Evolutionary conservation across 2,888 invertebrate genomes (phyloP).

Genomic region (Periphyllus acericola): DNA sequence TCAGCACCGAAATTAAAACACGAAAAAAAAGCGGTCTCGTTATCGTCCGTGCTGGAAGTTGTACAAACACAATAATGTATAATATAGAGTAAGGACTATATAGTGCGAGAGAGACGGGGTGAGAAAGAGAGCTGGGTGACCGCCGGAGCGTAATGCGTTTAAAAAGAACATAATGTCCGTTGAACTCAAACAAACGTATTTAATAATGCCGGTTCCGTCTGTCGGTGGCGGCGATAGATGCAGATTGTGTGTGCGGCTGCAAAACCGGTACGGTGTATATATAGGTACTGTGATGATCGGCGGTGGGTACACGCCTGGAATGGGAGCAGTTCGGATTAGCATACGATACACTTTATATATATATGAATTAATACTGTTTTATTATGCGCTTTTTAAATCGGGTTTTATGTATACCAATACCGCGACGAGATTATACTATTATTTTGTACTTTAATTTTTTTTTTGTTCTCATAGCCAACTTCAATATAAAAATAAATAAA

Average conservation of each 20-base stretch:
- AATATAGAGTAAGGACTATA: no score
- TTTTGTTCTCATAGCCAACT: conserved; percentile 10
- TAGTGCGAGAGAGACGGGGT: no score
- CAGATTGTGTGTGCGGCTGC: conserved; percentile 21
- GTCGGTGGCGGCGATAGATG: conserved; percentile 17
- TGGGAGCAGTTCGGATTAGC: conserved; percentile 62
- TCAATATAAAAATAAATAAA: conserved; percentile 6
- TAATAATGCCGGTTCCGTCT: conserved; percentile 41
- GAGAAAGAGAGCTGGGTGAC: neutral
- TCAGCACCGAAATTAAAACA: neutral
- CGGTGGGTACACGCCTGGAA: conserved; percentile 33
- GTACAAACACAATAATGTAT: neutral
- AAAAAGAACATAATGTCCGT: conserved; percentile 31
- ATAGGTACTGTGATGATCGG: neutral
- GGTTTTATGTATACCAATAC: conserved; percentile 45
- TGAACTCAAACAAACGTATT: conserved; percentile 46
- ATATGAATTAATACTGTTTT: conserved; percentile 53
- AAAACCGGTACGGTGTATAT: conserved; percentile 31
- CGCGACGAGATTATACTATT: conserved; percentile 43
- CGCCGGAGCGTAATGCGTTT: neutral
- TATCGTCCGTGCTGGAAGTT: neutral
- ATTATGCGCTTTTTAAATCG: conserved; percentile 53
- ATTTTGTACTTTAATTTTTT: conserved; percentile 21
- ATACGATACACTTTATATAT: conserved; percentile 46
- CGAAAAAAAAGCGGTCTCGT: neutral